Evolutionary conservation across 2,888 invertebrate species (phyloP).

Genomic region (Phoronis australis): DNA sequence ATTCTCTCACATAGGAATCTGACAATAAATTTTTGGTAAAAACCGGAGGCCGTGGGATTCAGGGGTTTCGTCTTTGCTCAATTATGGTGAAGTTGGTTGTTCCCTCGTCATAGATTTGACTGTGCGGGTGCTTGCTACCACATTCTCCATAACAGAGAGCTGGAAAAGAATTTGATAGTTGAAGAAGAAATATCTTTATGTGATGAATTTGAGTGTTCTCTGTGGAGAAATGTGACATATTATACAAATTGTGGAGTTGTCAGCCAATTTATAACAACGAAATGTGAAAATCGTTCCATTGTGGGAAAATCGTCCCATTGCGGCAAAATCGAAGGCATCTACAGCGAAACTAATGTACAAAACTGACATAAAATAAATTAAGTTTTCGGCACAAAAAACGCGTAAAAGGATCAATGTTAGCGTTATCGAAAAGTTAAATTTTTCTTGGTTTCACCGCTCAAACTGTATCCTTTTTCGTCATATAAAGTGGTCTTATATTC

Average conservation of each 20-base stretch:
- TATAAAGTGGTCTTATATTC: no score
- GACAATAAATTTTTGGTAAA: neutral
- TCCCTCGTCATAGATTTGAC: conserved; percentile 27
- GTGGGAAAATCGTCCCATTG: no score
- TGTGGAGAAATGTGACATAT: neutral
- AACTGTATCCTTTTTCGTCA: no score
- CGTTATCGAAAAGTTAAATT: no score
- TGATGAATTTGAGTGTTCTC: neutral
- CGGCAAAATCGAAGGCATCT: no score
- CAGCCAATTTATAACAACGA: no score
- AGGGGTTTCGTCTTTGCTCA: conserved; percentile 5
- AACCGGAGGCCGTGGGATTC: neutral
- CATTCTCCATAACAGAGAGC: conserved; percentile 43
- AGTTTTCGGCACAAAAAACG: no score
- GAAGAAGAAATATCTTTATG: neutral
- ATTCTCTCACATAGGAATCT: neutral
- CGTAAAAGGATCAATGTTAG: no score
- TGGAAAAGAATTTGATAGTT: conserved; percentile 16
- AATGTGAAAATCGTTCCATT: no score
- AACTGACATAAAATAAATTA: no score
- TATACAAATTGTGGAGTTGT: conserved; percentile 2
- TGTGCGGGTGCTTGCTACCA: conserved; percentile 41
- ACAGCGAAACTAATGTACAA: no score
- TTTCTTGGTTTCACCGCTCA: no score
- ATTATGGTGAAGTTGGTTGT: conserved; percentile 29